Evolutionary conservation across 1,140 invertebrate genomes (phyloP).

Genomic region (Patella vulgata): DNA sequence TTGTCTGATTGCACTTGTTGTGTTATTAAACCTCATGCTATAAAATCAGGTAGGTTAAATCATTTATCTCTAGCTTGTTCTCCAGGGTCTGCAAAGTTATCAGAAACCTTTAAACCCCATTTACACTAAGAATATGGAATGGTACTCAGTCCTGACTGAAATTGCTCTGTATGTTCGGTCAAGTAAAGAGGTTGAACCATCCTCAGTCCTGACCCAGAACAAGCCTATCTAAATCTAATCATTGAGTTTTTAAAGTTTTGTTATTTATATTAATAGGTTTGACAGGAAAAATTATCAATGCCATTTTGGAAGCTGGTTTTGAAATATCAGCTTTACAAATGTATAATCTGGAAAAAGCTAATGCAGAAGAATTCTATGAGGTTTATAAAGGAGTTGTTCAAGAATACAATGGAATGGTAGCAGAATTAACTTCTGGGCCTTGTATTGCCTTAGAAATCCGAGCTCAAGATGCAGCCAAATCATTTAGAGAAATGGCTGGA

Average conservation of each 20-base stretch:
- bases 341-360: conserved; percentile 78
- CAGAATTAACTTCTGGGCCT: conserved; percentile 82
- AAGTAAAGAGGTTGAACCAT: too few species aligned
- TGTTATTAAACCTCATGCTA: conserved; percentile 91
- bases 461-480: conserved; percentile 70
- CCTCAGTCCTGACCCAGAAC: too few species aligned
- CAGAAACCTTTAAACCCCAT: too few species aligned
- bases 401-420: conserved; percentile 74
- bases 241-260: too few species aligned
- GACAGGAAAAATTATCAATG: conserved; percentile 77
- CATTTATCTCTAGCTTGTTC: too few species aligned
- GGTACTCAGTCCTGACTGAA: too few species aligned
- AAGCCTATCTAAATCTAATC: too few species aligned
- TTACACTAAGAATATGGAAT: too few species aligned
- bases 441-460: conserved; percentile 89
- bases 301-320: conserved; percentile 80
- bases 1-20: conserved; percentile 81
- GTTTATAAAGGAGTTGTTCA: conserved; percentile 79
- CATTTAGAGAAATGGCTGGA: conserved; percentile 85
- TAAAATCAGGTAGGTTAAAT: conserved; percentile 73
- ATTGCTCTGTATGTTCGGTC: too few species aligned
- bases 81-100: too few species aligned
- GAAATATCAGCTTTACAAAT: conserved; percentile 78
- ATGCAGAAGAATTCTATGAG: conserved; percentile 92
- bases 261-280: conserved; percentile 55